Percentiles rank a stretch among this genome's conserved stretches.
phyloP scores from a whole-genome alignment of 2,113 vertebrate species.

The Dasyprocta punctata region DNA sequence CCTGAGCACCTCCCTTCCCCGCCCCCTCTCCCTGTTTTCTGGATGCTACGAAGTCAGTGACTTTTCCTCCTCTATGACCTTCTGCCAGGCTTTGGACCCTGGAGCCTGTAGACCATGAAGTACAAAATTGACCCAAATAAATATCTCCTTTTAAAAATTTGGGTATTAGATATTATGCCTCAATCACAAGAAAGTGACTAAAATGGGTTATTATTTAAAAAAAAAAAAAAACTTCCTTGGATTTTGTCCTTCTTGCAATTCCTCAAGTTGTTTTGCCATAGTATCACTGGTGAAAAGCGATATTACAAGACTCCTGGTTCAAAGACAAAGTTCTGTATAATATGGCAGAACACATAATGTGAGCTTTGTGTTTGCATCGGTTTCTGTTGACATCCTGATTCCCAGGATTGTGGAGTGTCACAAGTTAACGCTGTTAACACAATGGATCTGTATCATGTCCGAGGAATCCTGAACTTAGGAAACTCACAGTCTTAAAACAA shows the following conservation, averaged over 20 bases:
- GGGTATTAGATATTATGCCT: background rate
- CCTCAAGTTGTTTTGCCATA: background rate
- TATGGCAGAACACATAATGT: background rate
- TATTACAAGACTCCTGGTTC: background rate
- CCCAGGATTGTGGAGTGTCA: background rate
- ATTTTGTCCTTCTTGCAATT: background rate
- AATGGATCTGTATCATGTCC: background rate
- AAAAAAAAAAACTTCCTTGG: background rate
- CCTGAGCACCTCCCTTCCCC: too few species aligned
- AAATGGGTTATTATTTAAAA: background rate
- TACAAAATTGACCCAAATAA: background rate
- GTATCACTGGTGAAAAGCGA: background rate
- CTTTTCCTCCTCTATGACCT: background rate
- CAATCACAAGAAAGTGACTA: background rate
- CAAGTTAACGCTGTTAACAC: background rate
- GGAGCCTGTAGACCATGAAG: background rate
- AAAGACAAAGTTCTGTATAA: background rate
- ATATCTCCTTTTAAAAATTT: background rate
- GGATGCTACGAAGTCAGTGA: too few species aligned
- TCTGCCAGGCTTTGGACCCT: background rate
- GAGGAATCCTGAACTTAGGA: background rate
- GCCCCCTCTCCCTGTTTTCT: too few species aligned
- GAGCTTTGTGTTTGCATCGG: background rate
- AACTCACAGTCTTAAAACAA: background rate
- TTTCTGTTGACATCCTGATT: background rate